A percentile compares a stretch with the other conserved stretches of the same genome.
phyloP scores from a whole-genome alignment of 2,888 invertebrate genomes.

The Aspidiotus destructor region DNA sequence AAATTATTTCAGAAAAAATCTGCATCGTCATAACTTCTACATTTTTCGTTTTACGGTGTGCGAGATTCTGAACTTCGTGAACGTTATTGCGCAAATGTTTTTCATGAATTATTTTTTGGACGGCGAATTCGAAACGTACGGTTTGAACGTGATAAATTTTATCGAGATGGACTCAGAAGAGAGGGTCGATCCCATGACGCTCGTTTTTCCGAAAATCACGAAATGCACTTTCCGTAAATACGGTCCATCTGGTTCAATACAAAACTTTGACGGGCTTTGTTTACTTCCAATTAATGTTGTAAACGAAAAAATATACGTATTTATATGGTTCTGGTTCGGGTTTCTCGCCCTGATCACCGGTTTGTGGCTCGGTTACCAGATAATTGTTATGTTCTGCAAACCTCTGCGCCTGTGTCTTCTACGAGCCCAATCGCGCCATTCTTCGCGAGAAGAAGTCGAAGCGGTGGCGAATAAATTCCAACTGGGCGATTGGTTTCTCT shows the following conservation, averaged over 20 bases:
- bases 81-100: conserved; percentile 61
- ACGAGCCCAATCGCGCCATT: conserved; percentile 69
- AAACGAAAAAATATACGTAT: conserved; percentile 80
- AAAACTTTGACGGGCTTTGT: conserved; percentile 78
- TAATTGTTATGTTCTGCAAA: conserved; percentile 61
- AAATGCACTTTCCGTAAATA: conserved; percentile 83
- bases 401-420: conserved; percentile 67
- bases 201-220: conserved; percentile 78
- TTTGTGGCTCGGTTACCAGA: conserved; percentile 66
- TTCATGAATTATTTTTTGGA: conserved; percentile 65
- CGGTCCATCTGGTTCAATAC: conserved; percentile 74
- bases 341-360: conserved; percentile 57
- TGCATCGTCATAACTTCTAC: conserved; percentile 69
- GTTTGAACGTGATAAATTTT: conserved; percentile 58
- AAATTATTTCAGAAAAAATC: conserved; percentile 57
- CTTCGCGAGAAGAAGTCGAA: conserved; percentile 65
- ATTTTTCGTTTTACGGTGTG: conserved; percentile 62
- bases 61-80: conserved; percentile 66
- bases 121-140: conserved; percentile 63
- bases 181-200: conserved; percentile 70
- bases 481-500: conserved; percentile 85
- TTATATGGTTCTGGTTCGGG: conserved; percentile 81
- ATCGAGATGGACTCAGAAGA: conserved; percentile 68
- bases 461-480: conserved; percentile 66
- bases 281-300: conserved; percentile 83